These are phyloP conservation scores for Chrosomus eos DNA, from an alignment of 2,797 vertebrate genomes.

Conservation along the genomic window DNA sequence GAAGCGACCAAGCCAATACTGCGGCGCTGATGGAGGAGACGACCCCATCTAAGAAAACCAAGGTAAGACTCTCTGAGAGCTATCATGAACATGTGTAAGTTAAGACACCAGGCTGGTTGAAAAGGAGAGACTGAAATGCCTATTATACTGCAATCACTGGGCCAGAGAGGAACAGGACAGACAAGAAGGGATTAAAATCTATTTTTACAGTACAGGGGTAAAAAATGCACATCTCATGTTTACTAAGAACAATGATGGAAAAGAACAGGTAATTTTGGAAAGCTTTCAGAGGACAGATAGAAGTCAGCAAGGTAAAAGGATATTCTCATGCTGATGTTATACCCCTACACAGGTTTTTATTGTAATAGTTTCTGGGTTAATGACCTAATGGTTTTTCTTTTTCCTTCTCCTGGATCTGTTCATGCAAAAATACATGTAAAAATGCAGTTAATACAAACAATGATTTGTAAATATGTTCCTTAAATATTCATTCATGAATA, in stretches of 20 bases:
- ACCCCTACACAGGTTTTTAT: neutral
- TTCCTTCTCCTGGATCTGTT: neutral
- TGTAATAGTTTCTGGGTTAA: neutral
- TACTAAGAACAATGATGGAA: conserved; percentile 66
- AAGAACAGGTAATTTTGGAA: conserved; percentile 69
- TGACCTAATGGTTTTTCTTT: neutral
- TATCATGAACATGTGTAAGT: conserved; percentile 61
- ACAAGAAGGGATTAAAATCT: conserved; percentile 70
- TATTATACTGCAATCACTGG: conserved; percentile 73
- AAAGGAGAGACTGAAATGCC: conserved; percentile 62
- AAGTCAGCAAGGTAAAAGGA: conserved; percentile 55
- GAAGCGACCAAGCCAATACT: conserved; percentile 63
- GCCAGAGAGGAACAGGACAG: conserved; percentile 52
- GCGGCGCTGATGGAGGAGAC: conserved; percentile 67
- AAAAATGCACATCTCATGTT: conserved; percentile 68
- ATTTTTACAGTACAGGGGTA: conserved; percentile 67
- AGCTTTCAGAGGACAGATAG: conserved; percentile 56
- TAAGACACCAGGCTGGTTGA: conserved; percentile 39
- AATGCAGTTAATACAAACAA: neutral
- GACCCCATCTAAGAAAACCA: conserved; percentile 75
- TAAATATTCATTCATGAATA: neutral
- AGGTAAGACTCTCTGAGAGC: conserved; percentile 63
- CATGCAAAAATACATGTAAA: neutral
- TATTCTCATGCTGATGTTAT: neutral
- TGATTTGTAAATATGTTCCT: neutral